Evolutionary conservation across 2,888 invertebrate genomes (phyloP).

Genomic region (Trissolcus japonicus): DNA sequence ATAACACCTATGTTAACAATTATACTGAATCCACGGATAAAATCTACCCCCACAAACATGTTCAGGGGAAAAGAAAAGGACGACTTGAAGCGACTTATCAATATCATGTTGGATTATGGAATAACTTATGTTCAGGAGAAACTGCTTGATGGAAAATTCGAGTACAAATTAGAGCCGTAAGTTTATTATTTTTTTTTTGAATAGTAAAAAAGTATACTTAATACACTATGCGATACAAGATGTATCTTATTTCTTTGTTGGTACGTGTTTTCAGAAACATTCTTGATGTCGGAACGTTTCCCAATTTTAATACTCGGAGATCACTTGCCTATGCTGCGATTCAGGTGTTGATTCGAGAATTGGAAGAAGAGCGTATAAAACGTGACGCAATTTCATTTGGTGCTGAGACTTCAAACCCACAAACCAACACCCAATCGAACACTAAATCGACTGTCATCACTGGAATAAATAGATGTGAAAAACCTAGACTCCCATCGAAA

Average conservation of each 20-base stretch:
- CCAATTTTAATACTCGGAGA: conserved; percentile 65
- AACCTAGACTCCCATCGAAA: not conserved
- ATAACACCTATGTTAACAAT: conserved; percentile 68
- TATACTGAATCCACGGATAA: conserved; percentile 70
- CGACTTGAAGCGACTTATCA: conserved; percentile 83
- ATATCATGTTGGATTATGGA: conserved; percentile 92
- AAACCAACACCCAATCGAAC: not conserved
- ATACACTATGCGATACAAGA: no score
- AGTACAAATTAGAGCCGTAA: conserved; percentile 76
- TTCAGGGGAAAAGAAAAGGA: conserved; percentile 85
- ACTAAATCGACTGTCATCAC: not conserved
- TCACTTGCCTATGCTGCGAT: conserved; percentile 66
- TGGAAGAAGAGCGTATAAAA: conserved; percentile 68
- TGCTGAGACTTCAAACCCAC: conserved; percentile 1
- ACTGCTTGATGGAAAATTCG: conserved; percentile 86
- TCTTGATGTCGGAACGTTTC: conserved; percentile 66
- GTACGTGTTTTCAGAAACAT: conserved; percentile 63
- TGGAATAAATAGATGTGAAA: conserved; percentile 2
- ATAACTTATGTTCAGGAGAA: conserved; percentile 90
- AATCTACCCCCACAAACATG: conserved; percentile 80
- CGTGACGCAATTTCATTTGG: conserved; percentile 60
- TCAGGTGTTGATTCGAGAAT: conserved; percentile 70
- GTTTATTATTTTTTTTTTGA: conserved; percentile 38
- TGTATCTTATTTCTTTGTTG: not conserved
- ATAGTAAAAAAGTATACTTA: not conserved